Percentiles rank a stretch among this genome's conserved stretches.
Conservation (phyloP, 2,888 invertebrate species). For the Cheilosia scutellata region DNA sequence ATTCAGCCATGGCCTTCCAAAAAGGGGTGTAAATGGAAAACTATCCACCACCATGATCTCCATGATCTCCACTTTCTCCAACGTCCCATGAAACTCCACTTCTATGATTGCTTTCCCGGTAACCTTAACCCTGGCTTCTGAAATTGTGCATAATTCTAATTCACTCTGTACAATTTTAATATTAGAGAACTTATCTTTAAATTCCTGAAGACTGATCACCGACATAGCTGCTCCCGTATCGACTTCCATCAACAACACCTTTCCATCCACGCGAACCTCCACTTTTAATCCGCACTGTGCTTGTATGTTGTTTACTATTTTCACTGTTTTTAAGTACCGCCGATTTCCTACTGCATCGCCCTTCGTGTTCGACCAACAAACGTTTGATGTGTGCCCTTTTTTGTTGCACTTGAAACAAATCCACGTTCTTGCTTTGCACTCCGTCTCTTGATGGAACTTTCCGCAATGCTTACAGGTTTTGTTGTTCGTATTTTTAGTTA, state of each 20-base stretch:
- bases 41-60: not conserved
- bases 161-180: slow-evolving; percentile 9
- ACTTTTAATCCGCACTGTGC: too few species aligned
- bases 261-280: too few species aligned
- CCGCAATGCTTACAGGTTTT: slow-evolving; percentile 26
- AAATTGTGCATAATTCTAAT: slow-evolving; percentile 4
- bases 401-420: slow-evolving; percentile 29
- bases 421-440: slow-evolving; percentile 20
- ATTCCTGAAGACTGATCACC: too few species aligned
- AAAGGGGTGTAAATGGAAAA: slow-evolving; percentile 21
- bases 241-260: too few species aligned
- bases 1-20: slow-evolving; percentile 57
- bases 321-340: not conserved
- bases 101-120: not conserved
- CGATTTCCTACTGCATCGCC: slow-evolving; percentile 4
- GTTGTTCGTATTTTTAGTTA: not conserved
- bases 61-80: not conserved
- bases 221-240: too few species aligned
- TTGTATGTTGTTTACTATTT: not conserved
- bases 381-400: slow-evolving; percentile 9
- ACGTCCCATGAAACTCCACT: slow-evolving; percentile 5
- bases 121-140: slow-evolving; percentile 4
- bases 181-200: not conserved
- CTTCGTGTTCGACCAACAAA: slow-evolving; percentile 3
- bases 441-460: not conserved